Evolutionary conservation across 1,140 invertebrate species (phyloP), one percentile per base, ranked within the genome.

Genomic region (Dendroctonus ponderosae): DNA sequence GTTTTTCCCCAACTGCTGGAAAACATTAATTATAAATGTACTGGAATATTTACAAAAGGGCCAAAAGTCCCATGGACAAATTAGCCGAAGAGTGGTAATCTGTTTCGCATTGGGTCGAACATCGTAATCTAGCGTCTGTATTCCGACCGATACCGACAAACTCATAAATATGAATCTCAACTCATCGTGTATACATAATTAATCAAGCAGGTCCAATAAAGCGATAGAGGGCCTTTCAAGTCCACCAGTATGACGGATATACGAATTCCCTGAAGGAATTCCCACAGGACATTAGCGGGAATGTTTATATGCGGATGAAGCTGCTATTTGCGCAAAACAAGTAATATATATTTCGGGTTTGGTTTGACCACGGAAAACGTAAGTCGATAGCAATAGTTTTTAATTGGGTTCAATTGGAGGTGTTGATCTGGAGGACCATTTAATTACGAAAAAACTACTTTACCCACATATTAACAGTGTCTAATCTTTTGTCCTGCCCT

Each of bases 171-270:
- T 52, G 50, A 52, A 52, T 14, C 15, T 26, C 12, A 26, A 52
- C 50, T 52, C 50, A 52, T 52, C 50, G 50, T 52, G 50, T 52
- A 52, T 52, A 52, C 50, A 52, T 52, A 52, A 52, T 52, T 52
- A 52, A 52, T 52, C 50, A 52, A 52, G 26, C 50, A 52, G 38
- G 50, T 9, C 50, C 50, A 52, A 52, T 52, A 52, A 52, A 52
- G 50, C 50, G 50, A 52, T 52, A 52, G 50, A 52, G 50, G 50
- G 38, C 50, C 50, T 52, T 52, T 52, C 50, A 52, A 52, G 50
- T 52, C 8, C 50, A 52, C 50, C 15, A 52, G 15, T 52, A 52
- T 52, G 50, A 52, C 50, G 50, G 50, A 52, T 52, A 26, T 26
- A 52, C 50, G 50, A 14, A 52, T 52, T 52, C n/a, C 50, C 50